These are phyloP conservation scores for Mesoclemmys tuberculata DNA, from an alignment of 2,113 vertebrate species.

Conservation along the genomic window DNA sequence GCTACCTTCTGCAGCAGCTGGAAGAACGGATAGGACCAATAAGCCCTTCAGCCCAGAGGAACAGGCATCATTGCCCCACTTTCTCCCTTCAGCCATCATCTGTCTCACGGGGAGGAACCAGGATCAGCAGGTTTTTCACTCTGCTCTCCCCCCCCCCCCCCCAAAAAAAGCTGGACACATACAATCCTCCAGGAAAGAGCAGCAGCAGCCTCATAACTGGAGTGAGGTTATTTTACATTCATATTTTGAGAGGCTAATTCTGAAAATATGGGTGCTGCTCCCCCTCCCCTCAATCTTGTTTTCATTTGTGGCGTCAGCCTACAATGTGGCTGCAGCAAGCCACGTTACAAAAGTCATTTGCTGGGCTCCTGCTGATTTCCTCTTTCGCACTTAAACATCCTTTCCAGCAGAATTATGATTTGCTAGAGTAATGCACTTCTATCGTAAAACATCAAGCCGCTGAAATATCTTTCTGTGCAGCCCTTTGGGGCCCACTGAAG, in stretches of 20 bases:
- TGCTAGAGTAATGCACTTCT: rapidly evolving
- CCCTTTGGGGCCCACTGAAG: neutral
- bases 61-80: neutral
- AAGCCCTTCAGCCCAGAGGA: neutral
- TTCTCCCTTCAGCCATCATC: neutral
- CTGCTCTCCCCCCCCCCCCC: neutral
- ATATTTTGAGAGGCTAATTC: neutral
- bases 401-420: rapidly evolving
- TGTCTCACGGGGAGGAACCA: neutral
- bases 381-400: neutral
- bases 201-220: neutral
- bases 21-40: neutral
- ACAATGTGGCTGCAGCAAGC: neutral
- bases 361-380: neutral
- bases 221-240: neutral
- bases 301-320: neutral
- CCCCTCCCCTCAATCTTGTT: no score
- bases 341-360: neutral
- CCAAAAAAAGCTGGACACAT: no score
- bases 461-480: neutral
- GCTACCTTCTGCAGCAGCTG: neutral
- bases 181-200: neutral
- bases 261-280: rapidly evolving
- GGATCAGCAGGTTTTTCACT: neutral
- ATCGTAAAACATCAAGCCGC: neutral